Evolutionary conservation across 2,888 invertebrate species (phyloP).

Genomic region (Urechis unicinctus): DNA sequence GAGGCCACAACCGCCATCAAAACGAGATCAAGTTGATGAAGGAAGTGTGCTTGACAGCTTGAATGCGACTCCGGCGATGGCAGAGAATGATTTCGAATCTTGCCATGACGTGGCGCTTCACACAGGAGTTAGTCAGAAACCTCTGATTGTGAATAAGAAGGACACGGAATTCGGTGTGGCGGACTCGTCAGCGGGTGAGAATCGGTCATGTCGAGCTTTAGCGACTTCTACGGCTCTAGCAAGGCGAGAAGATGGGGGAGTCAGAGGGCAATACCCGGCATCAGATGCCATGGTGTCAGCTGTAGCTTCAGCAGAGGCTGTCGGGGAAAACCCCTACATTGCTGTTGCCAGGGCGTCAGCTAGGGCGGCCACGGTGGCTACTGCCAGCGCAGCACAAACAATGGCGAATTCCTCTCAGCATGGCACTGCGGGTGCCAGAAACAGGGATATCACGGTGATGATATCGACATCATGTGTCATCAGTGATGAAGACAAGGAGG

Average conservation of each 20-base stretch:
- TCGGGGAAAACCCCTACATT: neutral
- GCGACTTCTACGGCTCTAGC: neutral
- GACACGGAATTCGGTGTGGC: no score
- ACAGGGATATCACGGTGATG: neutral
- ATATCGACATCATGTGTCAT: neutral
- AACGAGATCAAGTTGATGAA: no score
- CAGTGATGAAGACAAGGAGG: neutral
- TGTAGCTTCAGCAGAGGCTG: neutral
- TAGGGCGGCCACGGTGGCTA: neutral
- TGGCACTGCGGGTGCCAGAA: neutral
- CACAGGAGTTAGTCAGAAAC: no score
- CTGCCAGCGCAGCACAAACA: neutral
- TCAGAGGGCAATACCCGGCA: no score
- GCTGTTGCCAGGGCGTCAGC: neutral
- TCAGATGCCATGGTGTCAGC: neutral
- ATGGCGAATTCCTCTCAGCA: neutral
- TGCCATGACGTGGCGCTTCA: no score
- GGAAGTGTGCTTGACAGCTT: no score
- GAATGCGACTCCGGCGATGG: no score
- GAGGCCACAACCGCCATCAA: no score
- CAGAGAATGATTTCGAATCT: no score
- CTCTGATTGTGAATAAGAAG: no score
- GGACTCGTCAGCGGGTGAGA: no score
- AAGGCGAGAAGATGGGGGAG: neutral
- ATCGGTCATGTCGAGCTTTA: neutral